A percentile compares a stretch with the other conserved stretches of the same genome.
Evolutionary conservation across 2,888 invertebrate genomes (phyloP).

Genomic region (Amphiduros pacificus): DNA sequence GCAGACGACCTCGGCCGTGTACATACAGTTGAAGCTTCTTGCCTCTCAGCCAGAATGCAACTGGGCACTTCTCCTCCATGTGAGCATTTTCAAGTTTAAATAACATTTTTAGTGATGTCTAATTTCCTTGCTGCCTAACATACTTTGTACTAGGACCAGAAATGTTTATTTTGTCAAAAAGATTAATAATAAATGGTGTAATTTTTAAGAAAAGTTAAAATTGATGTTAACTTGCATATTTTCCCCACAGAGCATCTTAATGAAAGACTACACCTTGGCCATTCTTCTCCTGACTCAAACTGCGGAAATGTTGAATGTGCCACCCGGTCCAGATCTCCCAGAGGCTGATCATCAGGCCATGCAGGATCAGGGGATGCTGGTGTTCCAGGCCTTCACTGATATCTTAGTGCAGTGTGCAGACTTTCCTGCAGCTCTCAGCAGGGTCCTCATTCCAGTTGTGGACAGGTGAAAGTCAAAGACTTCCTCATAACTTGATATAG

Average conservation of each 20-base stretch:
- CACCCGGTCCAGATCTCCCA: background rate
- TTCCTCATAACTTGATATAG: too few relatives aligned
- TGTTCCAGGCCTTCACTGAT: constrained; percentile 19
- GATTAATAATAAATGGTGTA: too few relatives aligned
- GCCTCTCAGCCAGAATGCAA: constrained; percentile 46
- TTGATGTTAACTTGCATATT: too few relatives aligned
- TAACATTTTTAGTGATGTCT: background rate
- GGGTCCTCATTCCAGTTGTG: constrained; percentile 49
- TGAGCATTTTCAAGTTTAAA: too few relatives aligned
- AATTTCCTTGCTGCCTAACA: too few relatives aligned
- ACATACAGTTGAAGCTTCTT: constrained; percentile 47
- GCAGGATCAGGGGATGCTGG: background rate
- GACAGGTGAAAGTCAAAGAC: too few relatives aligned
- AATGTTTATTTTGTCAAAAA: too few relatives aligned
- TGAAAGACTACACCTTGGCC: constrained; percentile 54
- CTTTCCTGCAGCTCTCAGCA: constrained; percentile 45
- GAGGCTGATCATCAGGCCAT: background rate
- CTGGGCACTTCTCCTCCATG: constrained; percentile 49
- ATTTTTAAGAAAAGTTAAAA: too few relatives aligned
- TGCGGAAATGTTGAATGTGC: constrained; percentile 5
- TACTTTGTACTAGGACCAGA: too few relatives aligned
- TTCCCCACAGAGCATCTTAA: constrained; percentile 45
- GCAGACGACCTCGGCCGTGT: constrained; percentile 53
- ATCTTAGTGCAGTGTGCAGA: constrained; percentile 30
- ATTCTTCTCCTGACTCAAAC: constrained; percentile 46